A percentile compares a stretch with the other conserved stretches of the same genome.
phyloP scores from a whole-genome alignment of 2,113 vertebrate genomes.

The Ursus arctos region DNA sequence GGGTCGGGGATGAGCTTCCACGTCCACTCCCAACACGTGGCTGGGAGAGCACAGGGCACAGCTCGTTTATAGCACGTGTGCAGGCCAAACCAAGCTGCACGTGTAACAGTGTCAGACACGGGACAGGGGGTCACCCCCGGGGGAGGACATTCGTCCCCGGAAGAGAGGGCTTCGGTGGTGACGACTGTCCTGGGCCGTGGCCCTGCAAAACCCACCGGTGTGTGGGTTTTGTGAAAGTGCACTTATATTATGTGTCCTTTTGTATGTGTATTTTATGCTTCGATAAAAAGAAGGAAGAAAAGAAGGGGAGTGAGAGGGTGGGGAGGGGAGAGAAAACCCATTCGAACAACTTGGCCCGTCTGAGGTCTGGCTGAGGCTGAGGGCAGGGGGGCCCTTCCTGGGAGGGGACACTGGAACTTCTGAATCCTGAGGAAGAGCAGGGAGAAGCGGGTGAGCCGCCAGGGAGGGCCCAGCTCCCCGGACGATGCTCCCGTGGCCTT shows the following conservation, averaged over 20 bases:
- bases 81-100: background rate
- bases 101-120: rapidly evolving
- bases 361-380: background rate
- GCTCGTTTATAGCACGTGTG: rapidly evolving
- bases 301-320: background rate
- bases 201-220: no score
- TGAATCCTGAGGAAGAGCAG: background rate
- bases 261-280: background rate
- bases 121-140: background rate
- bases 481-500: background rate
- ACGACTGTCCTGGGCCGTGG: background rate
- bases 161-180: no score
- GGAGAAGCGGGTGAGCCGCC: background rate
- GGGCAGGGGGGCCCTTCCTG: rapidly evolving
- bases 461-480: background rate
- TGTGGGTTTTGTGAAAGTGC: background rate
- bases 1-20: no score
- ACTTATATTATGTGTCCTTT: background rate
- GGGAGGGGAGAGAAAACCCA: background rate
- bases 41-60: background rate
- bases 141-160: no score
- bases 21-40: background rate
- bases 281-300: background rate
- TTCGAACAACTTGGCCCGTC: rapidly evolving
- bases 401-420: background rate